phyloP scores from a whole-genome alignment of 2,797 vertebrate species.

The Falco berigora region DNA sequence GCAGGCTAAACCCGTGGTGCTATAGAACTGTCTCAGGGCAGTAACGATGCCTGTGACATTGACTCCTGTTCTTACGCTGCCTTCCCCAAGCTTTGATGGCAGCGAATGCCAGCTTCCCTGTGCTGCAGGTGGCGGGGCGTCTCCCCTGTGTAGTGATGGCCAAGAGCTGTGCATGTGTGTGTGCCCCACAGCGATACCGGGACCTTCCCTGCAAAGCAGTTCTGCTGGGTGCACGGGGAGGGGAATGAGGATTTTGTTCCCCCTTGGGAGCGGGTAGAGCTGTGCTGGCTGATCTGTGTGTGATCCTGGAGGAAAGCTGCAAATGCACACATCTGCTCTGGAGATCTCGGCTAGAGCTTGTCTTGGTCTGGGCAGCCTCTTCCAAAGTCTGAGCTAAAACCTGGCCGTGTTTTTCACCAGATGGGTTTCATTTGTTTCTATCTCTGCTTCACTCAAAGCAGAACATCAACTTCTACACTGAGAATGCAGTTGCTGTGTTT shows the following conservation, averaged over 20 bases:
- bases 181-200: neutral
- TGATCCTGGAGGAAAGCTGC: neutral
- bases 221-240: rapidly evolving
- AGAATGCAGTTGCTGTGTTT: neutral
- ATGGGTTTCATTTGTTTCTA: neutral
- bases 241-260: neutral
- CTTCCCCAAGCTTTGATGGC: neutral
- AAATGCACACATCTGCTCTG: rapidly evolving
- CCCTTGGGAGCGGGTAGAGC: neutral
- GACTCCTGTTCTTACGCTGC: rapidly evolving
- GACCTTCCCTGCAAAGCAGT: neutral
- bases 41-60: neutral
- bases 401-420: neutral
- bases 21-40: neutral
- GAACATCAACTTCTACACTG: neutral
- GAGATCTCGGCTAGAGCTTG: neutral
- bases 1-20: neutral
- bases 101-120: rapidly evolving
- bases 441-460: neutral
- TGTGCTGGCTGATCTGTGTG: neutral
- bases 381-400: neutral
- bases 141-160: rapidly evolving
- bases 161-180: rapidly evolving
- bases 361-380: neutral
- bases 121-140: neutral